A percentile compares a stretch with the other conserved stretches of the same genome.
These are phyloP conservation scores for Orycteropus afer DNA, from an alignment of 2,113 vertebrate species.

Conservation along the genomic window DNA sequence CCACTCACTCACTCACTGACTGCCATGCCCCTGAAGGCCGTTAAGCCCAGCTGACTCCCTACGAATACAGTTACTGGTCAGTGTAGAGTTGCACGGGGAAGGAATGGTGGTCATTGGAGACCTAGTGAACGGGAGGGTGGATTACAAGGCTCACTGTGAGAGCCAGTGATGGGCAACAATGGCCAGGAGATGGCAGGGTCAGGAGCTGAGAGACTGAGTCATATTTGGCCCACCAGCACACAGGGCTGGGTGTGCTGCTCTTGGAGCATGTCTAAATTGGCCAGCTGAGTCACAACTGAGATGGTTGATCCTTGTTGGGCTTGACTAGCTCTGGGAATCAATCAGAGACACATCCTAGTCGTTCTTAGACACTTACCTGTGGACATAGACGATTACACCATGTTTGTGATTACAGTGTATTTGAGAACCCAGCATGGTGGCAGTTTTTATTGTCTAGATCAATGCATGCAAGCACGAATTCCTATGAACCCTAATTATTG, in stretches of 20 bases:
- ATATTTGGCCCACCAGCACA: neutral
- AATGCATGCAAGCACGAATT: fast-evolving
- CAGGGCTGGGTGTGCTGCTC: neutral
- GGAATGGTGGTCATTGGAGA: neutral
- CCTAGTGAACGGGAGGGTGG: neutral
- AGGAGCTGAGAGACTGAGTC: neutral
- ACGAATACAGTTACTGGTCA: neutral
- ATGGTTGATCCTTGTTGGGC: fast-evolving
- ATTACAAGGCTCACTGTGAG: neutral
- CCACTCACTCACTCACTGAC: neutral
- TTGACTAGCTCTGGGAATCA: neutral
- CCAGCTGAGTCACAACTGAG: neutral
- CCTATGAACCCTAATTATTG: neutral
- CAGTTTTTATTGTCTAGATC: neutral
- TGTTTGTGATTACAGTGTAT: neutral
- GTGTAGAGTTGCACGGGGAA: neutral
- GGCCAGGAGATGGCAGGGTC: neutral
- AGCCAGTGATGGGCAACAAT: neutral
- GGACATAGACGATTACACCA: neutral
- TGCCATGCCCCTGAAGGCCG: neutral
- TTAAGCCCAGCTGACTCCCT: neutral
- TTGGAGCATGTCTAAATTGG: neutral
- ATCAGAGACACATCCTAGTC: neutral
- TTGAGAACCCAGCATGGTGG: neutral
- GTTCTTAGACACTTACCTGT: neutral